Evolutionary conservation across 2,888 invertebrate species (phyloP).

Genomic region (Cosmorhoe ocellata): DNA sequence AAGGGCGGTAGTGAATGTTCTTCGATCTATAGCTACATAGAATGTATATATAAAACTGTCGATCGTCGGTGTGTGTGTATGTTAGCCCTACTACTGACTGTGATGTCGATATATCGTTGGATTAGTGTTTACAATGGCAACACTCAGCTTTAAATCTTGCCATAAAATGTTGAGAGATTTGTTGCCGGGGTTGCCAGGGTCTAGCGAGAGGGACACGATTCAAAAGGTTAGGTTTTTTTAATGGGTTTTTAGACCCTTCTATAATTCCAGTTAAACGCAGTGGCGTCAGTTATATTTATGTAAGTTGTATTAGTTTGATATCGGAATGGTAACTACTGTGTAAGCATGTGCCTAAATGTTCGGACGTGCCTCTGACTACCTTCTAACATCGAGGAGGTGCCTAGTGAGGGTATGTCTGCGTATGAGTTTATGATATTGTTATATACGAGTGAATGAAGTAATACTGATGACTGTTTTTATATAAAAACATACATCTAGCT

Average conservation of each 20-base stretch:
- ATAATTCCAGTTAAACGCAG: no score
- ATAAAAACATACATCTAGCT: conserved; percentile 32
- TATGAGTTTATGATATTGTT: background rate
- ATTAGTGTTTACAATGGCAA: conserved; percentile 29
- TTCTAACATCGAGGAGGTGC: no score
- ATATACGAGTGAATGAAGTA: background rate
- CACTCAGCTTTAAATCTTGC: conserved; percentile 19
- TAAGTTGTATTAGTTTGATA: no score
- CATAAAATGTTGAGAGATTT: conserved; percentile 10
- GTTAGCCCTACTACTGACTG: conserved; percentile 49
- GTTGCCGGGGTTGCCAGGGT: background rate
- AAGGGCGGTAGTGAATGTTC: conserved; percentile 7
- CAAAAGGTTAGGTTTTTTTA: no score
- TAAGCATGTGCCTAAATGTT: no score
- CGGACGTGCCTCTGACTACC: no score
- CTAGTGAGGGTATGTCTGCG: no score
- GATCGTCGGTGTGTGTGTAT: conserved; percentile 38
- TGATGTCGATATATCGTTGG: conserved; percentile 44
- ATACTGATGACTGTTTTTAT: conserved; percentile 30
- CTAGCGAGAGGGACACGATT: background rate
- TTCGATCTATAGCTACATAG: conserved; percentile 12
- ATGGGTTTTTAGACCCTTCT: no score
- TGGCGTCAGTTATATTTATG: no score
- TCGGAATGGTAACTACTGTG: no score
- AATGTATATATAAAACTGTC: conserved; percentile 28